Evolutionary conservation across 2,888 invertebrate species (phyloP), one percentile per base, ranked within the genome.

Genomic region (Rosalia funebris): DNA sequence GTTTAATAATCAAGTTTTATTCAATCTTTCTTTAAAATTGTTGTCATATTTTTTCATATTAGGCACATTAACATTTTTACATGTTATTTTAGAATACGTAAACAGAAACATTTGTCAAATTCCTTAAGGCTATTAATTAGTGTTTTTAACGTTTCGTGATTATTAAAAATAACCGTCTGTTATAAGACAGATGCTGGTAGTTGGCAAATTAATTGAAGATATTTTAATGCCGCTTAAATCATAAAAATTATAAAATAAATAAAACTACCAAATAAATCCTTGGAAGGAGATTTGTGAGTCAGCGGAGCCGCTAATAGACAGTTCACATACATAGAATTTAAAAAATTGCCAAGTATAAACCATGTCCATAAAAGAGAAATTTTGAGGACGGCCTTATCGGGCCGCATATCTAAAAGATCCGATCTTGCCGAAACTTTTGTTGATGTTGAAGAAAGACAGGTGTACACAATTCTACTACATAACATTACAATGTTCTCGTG

Each of bases 401-500:
- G 39, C 60, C 53, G 68, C 53, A 68, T 68, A 68, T 68, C 68
- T 68, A 64, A 46, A 46, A 55, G 59, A 62, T 68, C 68, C 36
- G 63, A 65, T 65, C 62, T 48, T 20, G 20, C 37, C 55, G 39
- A 32, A 36, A 55, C 19, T 59, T 61, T 46, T 17, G 59, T 54
- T 45, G 54, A 50, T 45, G 60, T 60, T 39, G 55, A 42, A 66
- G 42, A 59, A 57, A 48, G 63, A 65, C 62, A 60, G 63, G 41
- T 62, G 63, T 55, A 64, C 45, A 37, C 66, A 60, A 48, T 56
- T 36, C 58, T 57, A 55, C 62, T 66, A 68, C 68, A 69, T 53
- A 60, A 63, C 55, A 39, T 65, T 63, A 66, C 65, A 65, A 69
- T 71, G 71, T 71, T 73, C 66, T 69, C 72, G 64, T 73, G 72